phyloP scores from a whole-genome alignment of 2,888 invertebrate species.

The Dolichomitus sp. region DNA sequence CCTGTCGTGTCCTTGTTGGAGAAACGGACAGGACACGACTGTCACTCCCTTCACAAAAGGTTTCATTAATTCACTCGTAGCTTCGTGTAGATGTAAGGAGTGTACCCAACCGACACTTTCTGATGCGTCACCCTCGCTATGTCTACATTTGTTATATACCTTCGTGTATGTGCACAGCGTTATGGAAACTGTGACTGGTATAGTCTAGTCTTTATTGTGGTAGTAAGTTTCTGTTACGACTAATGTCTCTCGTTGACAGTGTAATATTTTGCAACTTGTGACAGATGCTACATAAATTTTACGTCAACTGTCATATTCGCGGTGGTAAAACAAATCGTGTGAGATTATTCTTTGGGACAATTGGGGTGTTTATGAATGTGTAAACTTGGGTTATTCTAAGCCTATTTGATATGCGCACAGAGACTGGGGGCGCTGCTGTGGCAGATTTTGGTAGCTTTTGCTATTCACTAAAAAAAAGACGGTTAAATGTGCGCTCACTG shows the following conservation, averaged over 20 bases:
- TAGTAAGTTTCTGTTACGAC: neutral
- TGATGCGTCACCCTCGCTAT: neutral
- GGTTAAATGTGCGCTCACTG: no score
- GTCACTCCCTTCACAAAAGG: conserved; percentile 17
- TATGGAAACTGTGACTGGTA: neutral
- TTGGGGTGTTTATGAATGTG: no score
- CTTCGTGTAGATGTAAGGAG: neutral
- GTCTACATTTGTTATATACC: neutral
- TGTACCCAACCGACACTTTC: neutral
- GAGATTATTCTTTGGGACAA: no score
- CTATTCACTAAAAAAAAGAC: no score
- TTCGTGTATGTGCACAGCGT: neutral
- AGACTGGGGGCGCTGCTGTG: no score
- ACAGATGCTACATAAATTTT: neutral
- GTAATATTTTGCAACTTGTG: neutral
- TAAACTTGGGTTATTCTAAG: no score
- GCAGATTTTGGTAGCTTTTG: no score
- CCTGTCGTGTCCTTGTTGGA: neutral
- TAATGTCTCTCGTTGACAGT: neutral
- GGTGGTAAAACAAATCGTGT: no score
- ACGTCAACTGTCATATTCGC: no score
- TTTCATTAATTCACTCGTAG: conserved; percentile 23
- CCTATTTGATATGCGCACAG: no score
- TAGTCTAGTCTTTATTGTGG: neutral
- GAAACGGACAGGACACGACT: conserved; percentile 17